These are phyloP conservation scores for Eulimnadia texana DNA, from an alignment of 1,140 invertebrate genomes.

Conservation along the genomic window DNA sequence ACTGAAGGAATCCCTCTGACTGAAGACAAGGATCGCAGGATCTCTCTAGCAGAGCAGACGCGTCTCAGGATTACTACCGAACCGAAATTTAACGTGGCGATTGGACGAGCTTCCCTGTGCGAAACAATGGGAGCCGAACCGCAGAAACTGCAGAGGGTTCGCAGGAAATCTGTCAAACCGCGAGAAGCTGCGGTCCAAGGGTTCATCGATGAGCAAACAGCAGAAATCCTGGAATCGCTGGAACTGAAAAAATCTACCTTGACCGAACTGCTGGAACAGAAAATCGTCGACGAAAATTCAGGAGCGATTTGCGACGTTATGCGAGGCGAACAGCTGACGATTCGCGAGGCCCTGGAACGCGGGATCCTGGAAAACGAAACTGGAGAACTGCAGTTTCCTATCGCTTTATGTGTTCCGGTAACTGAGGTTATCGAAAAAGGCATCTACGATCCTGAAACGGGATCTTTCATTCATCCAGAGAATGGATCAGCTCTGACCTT, in stretches of 20 bases:
- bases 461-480: conserved; percentile 80
- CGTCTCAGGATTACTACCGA: conserved; percentile 42
- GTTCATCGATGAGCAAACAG: conserved; percentile 57
- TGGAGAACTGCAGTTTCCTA: conserved; percentile 61
- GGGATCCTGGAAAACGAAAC: conserved; percentile 64
- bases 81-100: conserved; percentile 48
- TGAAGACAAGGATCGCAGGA: conserved; percentile 26
- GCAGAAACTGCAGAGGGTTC: conserved; percentile 58
- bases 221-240: conserved; percentile 43
- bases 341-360: conserved; percentile 67
- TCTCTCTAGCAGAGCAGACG: conserved; percentile 40
- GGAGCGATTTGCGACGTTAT: conserved; percentile 70
- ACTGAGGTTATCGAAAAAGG: conserved; percentile 69
- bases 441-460: conserved; percentile 55
- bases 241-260: conserved; percentile 45
- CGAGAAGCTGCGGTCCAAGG: conserved; percentile 54
- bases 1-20: conserved; percentile 28
- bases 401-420: conserved; percentile 62
- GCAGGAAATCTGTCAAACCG: conserved; percentile 48
- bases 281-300: conserved; percentile 54
- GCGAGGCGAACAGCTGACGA: conserved; percentile 56
- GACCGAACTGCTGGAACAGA: conserved; percentile 55
- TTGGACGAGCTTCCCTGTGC: conserved; percentile 35
- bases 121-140: conserved; percentile 24
- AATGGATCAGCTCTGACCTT: conserved; percentile 57